These are phyloP conservation scores for Spongia lamella DNA, from an alignment of 37 sponge, comb jelly and placozoan species.

Conservation along the genomic window DNA sequence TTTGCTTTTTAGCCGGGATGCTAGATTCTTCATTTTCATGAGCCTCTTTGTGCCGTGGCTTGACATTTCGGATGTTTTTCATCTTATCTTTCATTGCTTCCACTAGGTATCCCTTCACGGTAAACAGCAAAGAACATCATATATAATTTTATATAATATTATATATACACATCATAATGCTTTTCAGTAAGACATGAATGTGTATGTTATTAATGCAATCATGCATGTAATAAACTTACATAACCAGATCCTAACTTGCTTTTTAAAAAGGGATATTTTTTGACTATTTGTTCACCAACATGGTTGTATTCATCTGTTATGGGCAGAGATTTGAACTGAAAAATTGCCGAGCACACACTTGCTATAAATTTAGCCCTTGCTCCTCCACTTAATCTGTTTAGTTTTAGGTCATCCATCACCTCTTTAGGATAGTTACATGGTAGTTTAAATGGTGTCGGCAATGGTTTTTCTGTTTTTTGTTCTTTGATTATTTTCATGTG, in stretches of 20 bases:
- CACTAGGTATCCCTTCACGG: constrained; percentile 1
- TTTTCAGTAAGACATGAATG: too few relatives aligned
- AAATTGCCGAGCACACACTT: constrained; percentile 1
- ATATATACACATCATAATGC: too few relatives aligned
- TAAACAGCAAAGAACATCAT: too few relatives aligned
- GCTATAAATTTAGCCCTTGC: constrained; percentile 29
- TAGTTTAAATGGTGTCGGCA: constrained; percentile 24
- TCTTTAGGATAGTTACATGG: constrained; percentile 12
- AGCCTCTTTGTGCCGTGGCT: too few relatives aligned
- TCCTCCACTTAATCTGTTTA: background rate
- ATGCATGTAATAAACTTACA: too few relatives aligned
- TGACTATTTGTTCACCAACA: constrained; percentile 16
- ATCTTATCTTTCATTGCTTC: constrained; percentile 15
- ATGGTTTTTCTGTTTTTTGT: constrained; percentile 8
- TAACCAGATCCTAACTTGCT: constrained; percentile 4
- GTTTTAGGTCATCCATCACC: background rate
- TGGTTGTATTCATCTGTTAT: constrained; percentile 24
- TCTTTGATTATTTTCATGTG: too few relatives aligned
- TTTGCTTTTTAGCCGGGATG: too few relatives aligned
- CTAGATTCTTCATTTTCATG: too few relatives aligned
- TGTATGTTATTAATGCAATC: too few relatives aligned
- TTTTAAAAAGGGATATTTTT: constrained; percentile 26
- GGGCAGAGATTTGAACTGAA: constrained; percentile 23
- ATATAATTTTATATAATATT: background rate
- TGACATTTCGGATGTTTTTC: background rate